These are phyloP conservation scores for Brachystomella parvula DNA, from an alignment of 1,140 invertebrate genomes.

Conservation along the genomic window DNA sequence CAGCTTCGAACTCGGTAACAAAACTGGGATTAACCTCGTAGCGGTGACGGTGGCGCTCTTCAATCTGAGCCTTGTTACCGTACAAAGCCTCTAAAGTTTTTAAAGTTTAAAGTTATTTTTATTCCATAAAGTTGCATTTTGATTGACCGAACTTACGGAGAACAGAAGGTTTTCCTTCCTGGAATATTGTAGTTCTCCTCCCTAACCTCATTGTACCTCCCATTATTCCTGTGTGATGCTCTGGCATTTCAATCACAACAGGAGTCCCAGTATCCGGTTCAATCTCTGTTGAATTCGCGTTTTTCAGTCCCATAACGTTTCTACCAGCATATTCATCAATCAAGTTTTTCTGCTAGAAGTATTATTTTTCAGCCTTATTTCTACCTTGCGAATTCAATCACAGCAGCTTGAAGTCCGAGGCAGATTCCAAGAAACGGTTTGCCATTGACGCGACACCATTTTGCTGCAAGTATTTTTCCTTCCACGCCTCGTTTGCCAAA, in stretches of 20 bases:
- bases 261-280: conserved; percentile 62
- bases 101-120: conserved; percentile 31
- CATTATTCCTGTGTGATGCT: conserved; percentile 84
- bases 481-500: conserved; percentile 93
- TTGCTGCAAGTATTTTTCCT: conserved; percentile 88
- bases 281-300: conserved; percentile 84
- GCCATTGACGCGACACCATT: conserved; percentile 82
- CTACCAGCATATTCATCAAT: conserved; percentile 42
- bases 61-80: conserved; percentile 67
- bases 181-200: conserved; percentile 76
- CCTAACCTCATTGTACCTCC: conserved; percentile 98
- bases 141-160: conserved; percentile 55
- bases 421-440: conserved; percentile 94
- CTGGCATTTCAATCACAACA: conserved; percentile 97
- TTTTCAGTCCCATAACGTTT: conserved; percentile 67
- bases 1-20: conserved; percentile 65
- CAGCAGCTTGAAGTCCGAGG: conserved; percentile 90
- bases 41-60: conserved; percentile 95
- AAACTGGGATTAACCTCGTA: conserved; percentile 91
- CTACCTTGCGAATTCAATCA: conserved; percentile 87
- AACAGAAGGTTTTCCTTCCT: conserved; percentile 49
- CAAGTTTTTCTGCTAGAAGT: background rate
- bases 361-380: conserved; percentile 1
- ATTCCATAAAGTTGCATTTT: background rate
- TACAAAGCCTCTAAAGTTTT: conserved; percentile 62